Percentiles rank a stretch among this genome's conserved stretches.
These are phyloP conservation scores for Nasonia vitripennis DNA, from an alignment of 1,140 invertebrate species.

Conservation along the genomic window DNA sequence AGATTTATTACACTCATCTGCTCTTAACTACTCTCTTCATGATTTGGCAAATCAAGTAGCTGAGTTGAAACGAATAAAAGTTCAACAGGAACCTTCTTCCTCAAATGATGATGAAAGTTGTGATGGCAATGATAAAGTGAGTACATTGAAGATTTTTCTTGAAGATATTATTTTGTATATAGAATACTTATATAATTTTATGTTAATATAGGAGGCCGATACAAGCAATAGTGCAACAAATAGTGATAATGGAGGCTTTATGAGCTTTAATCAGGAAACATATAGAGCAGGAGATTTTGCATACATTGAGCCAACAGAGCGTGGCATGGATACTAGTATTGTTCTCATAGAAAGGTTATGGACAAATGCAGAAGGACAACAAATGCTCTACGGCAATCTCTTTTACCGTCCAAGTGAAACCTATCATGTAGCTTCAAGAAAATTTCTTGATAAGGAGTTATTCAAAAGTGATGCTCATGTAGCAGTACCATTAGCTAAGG, in stretches of 20 bases:
- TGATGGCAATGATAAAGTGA: conserved; percentile 74
- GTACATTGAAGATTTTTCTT: not conserved
- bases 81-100: conserved; percentile 81
- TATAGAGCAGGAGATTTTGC: conserved; percentile 93
- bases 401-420: conserved; percentile 90
- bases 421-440: conserved; percentile 94
- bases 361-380: conserved; percentile 88
- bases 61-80: conserved; percentile 85
- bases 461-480: conserved; percentile 95
- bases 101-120: conserved; percentile 84
- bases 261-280: conserved; percentile 83
- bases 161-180: conserved; percentile 1
- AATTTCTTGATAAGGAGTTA: conserved; percentile 97
- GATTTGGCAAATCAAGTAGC: conserved; percentile 85
- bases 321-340: conserved; percentile 89
- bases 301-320: conserved; percentile 88
- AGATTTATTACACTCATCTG: conserved; percentile 89
- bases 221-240: conserved; percentile 59
- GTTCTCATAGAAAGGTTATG: conserved; percentile 91
- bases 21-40: conserved; percentile 86
- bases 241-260: conserved; percentile 72
- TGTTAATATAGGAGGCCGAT: conserved; percentile 61
- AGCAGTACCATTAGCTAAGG: conserved; percentile 88
- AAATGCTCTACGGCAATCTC: conserved; percentile 91
- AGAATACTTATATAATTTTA: conserved; percentile 26